Conservation (phyloP, 2,113 vertebrate species). For the Neoarius graeffei region DNA sequence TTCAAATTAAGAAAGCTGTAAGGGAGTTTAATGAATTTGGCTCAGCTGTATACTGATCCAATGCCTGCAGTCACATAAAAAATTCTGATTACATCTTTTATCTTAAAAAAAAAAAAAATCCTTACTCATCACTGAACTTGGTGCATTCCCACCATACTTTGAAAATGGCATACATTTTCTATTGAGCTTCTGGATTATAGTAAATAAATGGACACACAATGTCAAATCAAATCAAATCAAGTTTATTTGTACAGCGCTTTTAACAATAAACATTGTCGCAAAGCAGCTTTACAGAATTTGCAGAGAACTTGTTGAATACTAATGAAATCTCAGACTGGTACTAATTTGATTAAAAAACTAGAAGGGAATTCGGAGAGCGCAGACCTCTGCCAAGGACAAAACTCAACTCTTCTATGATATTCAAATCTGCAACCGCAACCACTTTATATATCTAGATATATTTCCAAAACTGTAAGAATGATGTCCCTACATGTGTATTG, state of each 20-base stretch:
- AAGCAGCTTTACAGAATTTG: too few species aligned
- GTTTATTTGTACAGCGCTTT: too few species aligned
- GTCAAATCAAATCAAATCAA: too few species aligned
- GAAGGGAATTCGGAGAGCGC: too few species aligned
- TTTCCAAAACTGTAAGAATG: too few species aligned
- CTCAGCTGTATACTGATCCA: constrained; percentile 24
- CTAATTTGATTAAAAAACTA: too few species aligned
- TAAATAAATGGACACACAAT: background rate
- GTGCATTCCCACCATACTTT: background rate
- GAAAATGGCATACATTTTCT: constrained; percentile 21
- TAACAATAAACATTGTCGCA: too few species aligned
- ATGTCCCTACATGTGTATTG: too few species aligned
- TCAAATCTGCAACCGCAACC: too few species aligned
- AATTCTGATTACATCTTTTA: background rate
- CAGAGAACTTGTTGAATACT: constrained; percentile 23
- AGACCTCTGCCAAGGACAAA: too few species aligned
- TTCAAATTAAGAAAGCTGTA: constrained; percentile 28
- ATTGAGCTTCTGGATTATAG: background rate
- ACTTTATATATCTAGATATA: too few species aligned
- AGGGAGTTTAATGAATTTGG: constrained; percentile 22
- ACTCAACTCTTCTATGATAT: too few species aligned
- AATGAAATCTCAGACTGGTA: background rate
- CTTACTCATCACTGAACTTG: constrained; percentile 6
- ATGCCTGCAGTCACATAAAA: background rate
- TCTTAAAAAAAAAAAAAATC: background rate